A percentile compares a stretch with the other conserved stretches of the same genome.
phyloP scores from a whole-genome alignment of 2,888 invertebrate genomes.

The Autographa pulchrina region DNA sequence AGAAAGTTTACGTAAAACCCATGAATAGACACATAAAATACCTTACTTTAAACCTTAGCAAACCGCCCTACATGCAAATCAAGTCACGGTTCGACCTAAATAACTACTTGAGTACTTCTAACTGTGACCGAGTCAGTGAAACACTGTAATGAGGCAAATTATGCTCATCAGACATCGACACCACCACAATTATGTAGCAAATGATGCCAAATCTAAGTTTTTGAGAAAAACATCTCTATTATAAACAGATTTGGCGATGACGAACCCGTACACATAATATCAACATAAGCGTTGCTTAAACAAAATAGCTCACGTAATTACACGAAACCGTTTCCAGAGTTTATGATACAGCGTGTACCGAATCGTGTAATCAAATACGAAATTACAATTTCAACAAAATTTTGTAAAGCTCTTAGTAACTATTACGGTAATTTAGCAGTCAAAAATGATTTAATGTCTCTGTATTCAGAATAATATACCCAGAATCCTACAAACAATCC shows the following conservation, averaged over 20 bases:
- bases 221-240: slow-evolving; percentile 79
- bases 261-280: slow-evolving; percentile 70
- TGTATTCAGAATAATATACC: not conserved
- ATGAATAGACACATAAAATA: slow-evolving; percentile 79
- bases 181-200: slow-evolving; percentile 77
- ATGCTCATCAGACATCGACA: slow-evolving; percentile 78
- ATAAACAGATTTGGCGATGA: slow-evolving; percentile 85
- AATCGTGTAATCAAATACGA: slow-evolving; percentile 38
- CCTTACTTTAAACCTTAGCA: slow-evolving; percentile 68
- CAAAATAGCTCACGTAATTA: slow-evolving; percentile 71
- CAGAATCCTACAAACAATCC: not conserved
- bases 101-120: slow-evolving; percentile 76
- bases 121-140: slow-evolving; percentile 72
- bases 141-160: slow-evolving; percentile 79
- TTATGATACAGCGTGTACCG: slow-evolving; percentile 36
- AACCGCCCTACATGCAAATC: slow-evolving; percentile 84
- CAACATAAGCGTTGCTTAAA: slow-evolving; percentile 67
- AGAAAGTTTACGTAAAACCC: slow-evolving; percentile 74
- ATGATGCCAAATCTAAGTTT: slow-evolving; percentile 75
- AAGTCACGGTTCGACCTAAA: slow-evolving; percentile 86
- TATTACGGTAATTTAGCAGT: not conserved
- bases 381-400: slow-evolving; percentile 53
- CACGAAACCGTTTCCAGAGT: slow-evolving; percentile 63
- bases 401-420: slow-evolving; percentile 29
- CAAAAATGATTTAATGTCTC: not conserved